These are phyloP conservation scores for Gastrophysa polygoni DNA, from an alignment of 2,888 invertebrate species.

Conservation along the genomic window DNA sequence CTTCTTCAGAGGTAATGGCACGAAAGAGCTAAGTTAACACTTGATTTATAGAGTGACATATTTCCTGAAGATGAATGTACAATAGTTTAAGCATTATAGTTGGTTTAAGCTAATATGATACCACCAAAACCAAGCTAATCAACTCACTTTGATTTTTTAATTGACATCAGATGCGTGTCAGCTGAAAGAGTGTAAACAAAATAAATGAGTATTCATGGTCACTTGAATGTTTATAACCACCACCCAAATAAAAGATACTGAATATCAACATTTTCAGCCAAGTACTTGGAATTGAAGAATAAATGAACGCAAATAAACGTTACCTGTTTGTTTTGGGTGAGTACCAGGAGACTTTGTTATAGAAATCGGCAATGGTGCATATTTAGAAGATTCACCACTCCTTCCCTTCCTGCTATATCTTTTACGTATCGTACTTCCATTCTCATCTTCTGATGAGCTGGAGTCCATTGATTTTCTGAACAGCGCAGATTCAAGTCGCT, in stretches of 20 bases:
- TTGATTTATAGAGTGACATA: no score
- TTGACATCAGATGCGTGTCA: slow-evolving; percentile 24
- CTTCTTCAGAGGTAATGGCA: no score
- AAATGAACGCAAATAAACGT: neutral
- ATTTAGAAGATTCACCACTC: slow-evolving; percentile 8
- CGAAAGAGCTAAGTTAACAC: no score
- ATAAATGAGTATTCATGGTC: neutral
- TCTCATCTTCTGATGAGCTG: slow-evolving; percentile 32
- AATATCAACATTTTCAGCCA: neutral
- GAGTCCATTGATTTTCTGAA: slow-evolving; percentile 27
- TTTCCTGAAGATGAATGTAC: neutral
- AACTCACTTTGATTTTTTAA: slow-evolving; percentile 31
- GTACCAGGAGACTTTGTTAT: slow-evolving; percentile 20
- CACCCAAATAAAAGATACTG: neutral
- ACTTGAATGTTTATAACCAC: neutral
- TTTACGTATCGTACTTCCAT: neutral
- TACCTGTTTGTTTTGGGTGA: slow-evolving; percentile 1
- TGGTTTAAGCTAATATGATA: neutral
- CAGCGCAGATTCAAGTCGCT: neutral
- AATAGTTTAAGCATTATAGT: neutral
- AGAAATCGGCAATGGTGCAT: slow-evolving; percentile 23
- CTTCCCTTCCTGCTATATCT: slow-evolving; percentile 7
- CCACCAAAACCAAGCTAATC: slow-evolving; percentile 5
- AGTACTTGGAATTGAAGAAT: neutral
- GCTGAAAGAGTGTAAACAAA: slow-evolving; percentile 28